Conservation (phyloP, 1,140 invertebrate genomes). For the Cylas formicarius region DNA sequence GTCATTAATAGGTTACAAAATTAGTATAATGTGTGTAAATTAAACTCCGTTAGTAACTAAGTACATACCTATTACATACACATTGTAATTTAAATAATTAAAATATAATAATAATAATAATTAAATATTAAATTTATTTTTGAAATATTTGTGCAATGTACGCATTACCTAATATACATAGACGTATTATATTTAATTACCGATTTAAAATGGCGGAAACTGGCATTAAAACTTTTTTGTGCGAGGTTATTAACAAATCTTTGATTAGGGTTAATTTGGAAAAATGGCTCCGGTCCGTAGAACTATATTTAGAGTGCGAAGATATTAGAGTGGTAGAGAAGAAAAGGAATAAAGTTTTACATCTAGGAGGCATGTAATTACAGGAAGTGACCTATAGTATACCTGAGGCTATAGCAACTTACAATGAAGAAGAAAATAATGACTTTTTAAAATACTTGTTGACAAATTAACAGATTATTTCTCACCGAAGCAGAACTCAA, state of each 20-base stretch:
- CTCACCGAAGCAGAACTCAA: conserved; percentile 24
- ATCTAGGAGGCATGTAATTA: conserved; percentile 30
- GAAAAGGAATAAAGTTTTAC: conserved; percentile 32
- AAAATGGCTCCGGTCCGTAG: conserved; percentile 17
- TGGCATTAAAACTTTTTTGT: conserved; percentile 17
- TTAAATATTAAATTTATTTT: too few relatives aligned
- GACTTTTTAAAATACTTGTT: conserved; percentile 17
- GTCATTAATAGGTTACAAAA: too few relatives aligned
- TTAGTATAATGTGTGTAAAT: too few relatives aligned
- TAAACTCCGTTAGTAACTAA: too few relatives aligned
- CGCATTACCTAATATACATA: too few relatives aligned
- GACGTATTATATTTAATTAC: too few relatives aligned
- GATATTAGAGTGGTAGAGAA: conserved; percentile 23
- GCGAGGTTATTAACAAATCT: conserved; percentile 16
- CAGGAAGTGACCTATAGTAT: conserved; percentile 34
- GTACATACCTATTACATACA: too few relatives aligned
- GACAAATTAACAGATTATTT: conserved; percentile 19
- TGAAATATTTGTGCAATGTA: too few relatives aligned
- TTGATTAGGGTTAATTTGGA: conserved; percentile 16
- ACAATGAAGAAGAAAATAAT: conserved; percentile 17
- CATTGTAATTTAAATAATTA: too few relatives aligned
- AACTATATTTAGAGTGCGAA: conserved; percentile 19
- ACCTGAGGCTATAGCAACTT: conserved; percentile 20
- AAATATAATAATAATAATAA: too few relatives aligned
- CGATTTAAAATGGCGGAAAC: too few relatives aligned